These are phyloP conservation scores for Caenorhabditis elegans DNA, from an alignment of 1,140 invertebrate species.

Conservation along the genomic window DNA sequence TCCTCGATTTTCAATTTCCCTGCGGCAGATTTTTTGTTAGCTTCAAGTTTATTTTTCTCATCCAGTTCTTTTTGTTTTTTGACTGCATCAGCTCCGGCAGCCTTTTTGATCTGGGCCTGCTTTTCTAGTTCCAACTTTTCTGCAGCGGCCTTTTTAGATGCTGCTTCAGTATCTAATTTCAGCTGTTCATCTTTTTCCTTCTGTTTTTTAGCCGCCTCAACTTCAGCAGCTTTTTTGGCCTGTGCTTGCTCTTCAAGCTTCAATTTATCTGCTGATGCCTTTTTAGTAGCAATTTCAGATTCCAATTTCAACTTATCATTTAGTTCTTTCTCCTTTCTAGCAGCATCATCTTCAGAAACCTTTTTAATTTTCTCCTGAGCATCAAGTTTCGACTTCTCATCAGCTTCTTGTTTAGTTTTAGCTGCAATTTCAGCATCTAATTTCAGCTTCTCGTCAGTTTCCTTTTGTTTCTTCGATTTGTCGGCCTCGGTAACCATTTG, in stretches of 20 bases:
- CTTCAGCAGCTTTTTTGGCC: background rate
- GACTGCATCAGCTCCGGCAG: background rate
- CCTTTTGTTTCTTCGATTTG: background rate
- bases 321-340: background rate
- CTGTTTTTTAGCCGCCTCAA: background rate
- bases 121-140: background rate
- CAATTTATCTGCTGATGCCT: background rate
- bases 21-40: background rate
- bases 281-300: background rate
- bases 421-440: background rate
- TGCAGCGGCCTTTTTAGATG: slow-evolving; percentile 6
- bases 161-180: background rate
- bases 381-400: background rate
- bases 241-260: background rate
- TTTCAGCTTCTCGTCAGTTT: background rate
- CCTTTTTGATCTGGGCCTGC: background rate
- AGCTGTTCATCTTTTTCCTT: background rate
- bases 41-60: background rate
- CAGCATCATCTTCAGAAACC: background rate
- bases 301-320: background rate
- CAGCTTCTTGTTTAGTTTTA: background rate
- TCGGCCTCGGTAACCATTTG: background rate
- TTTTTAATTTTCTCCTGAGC: background rate
- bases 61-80: background rate
- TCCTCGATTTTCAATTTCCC: slow-evolving; percentile 4